Base-by-base conservation (phyloP, 2,888 invertebrate species). In the Tanytarsus gracilentus region DNA sequence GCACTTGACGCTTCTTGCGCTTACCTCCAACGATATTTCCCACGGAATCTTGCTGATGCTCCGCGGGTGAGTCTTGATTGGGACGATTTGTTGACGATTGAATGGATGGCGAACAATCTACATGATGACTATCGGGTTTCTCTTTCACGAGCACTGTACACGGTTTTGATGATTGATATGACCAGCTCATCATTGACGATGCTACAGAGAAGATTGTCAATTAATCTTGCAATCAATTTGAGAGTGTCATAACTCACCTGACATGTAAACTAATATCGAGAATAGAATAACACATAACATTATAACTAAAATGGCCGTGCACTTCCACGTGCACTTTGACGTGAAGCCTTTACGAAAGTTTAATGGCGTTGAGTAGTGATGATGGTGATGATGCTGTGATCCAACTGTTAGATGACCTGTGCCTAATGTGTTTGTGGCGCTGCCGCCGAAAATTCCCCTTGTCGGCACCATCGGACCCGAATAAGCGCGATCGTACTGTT, bases 301-400 rank as follows among this genome's bases (percentile, higher is more conserved):
- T 71, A 92, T 86, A 72, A 91, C 86, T 66, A 87, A 83, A 71
- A 95, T 87, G 64, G 93, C 91, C 66, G 91, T 85, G 76, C 93
- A 90, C 75, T 88, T 88, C 90, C 94, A 94, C 64, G 90, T 88
- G 76, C 95, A 95, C 68, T 83, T 80, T 67, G 88, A 86, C 62
- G 88, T 84, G 68, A 90, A 78, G 67, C 88, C 88, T 79, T 91
- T 90, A 71, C 87, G 84, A 75, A 90, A 89, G 75, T 88, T 90
- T 77, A 89, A 88, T 68, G 89, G 80, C 66, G 86, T 85, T 65
- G 85, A 83, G 71, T 86, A 88, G 74, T 86, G 86, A 68, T 84
- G 82, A 65, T 85, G 81, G 68, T 79, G 80, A 66, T 82, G 78
- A 67, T 78, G 75, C 66, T 82, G 78, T 67, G 78, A 74, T 66